Evolutionary conservation across 2,797 vertebrate genomes (phyloP), one percentile per base, ranked within the genome.

Genomic region (Etheostoma nigrum): DNA sequence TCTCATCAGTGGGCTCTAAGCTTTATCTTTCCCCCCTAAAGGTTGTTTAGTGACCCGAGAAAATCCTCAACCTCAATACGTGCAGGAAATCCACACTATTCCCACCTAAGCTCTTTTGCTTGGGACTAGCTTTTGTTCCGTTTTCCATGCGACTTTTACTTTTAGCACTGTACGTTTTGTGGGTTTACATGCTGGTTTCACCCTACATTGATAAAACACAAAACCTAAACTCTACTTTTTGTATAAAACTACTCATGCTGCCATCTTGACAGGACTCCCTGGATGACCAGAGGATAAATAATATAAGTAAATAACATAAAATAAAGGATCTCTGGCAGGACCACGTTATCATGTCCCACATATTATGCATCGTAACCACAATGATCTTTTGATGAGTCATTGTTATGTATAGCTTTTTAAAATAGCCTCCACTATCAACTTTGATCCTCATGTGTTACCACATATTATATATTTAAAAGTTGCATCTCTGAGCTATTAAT

Each of bases 401-500:
- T 49, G n/a, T 48, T 49, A 54, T 53, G 44, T 4, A 71, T 19
- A 66, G 19, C 58, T 55, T 74, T 59, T 51, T 40, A 45, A 74
- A 72, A 79, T 64, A 77, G 64, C 44, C 55, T 27, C 48, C 55
- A 23, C 21, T 44, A 55, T 76, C 42, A 72, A n/a, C 55, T 58
- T 63, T 19, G 25, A 57, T 58, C 59, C 62, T 73, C 61, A 27
- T 57, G 70, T 75, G 71, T 76, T 74, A 72, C 80, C 80, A 82
- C 76, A 65, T 59, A 84, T 79, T 78, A 76, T 16, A 70, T 65
- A 89, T 82, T 87, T 45, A 82, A 72, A 67, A 57, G 60, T 55
- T 27, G 15, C 54, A 74, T 72, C 69, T 65, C 59, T 44, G 55
- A 59, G 69, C 14, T 21, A 49, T 82, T 53, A 76, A 86, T 83